Evolutionary conservation across 2,797 vertebrate species (phyloP).

Genomic region (Paedocypris micromegethes): DNA sequence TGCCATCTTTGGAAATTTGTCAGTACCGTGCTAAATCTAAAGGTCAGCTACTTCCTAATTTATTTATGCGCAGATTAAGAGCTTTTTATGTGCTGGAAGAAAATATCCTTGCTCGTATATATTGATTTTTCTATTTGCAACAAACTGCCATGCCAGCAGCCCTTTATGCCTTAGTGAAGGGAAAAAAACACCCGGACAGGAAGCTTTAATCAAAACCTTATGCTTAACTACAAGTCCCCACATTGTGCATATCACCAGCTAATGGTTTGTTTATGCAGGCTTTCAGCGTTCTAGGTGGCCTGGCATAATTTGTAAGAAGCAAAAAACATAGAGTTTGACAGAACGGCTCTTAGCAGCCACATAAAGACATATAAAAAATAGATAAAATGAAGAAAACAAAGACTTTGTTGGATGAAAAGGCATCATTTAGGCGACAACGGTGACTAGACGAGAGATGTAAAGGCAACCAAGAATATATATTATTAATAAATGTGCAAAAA

Average conservation of each 20-base stretch:
- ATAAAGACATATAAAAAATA: conserved; percentile 45
- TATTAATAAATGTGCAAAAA: not conserved
- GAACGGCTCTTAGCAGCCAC: conserved; percentile 47
- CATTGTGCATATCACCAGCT: conserved; percentile 31
- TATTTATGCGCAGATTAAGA: conserved; percentile 20
- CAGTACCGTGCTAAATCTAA: conserved; percentile 2
- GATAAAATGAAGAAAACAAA: conserved; percentile 40
- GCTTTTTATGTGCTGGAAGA: conserved; percentile 9
- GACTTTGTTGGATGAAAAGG: conserved; percentile 22
- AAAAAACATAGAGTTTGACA: conserved; percentile 46
- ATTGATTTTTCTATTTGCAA: not conserved
- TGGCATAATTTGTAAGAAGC: conserved; percentile 45
- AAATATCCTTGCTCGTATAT: conserved; percentile 6
- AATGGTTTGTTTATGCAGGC: conserved; percentile 52
- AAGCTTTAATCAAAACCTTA: conserved; percentile 40
- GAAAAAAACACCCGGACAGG: conserved; percentile 26
- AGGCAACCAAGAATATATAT: not conserved
- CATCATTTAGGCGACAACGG: conserved; percentile 24
- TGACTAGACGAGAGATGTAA: not conserved
- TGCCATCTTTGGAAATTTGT: not conserved
- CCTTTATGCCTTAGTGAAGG: not conserved
- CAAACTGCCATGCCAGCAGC: not conserved
- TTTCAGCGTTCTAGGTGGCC: conserved; percentile 46
- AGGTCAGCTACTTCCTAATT: not conserved
- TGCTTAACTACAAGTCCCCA: conserved; percentile 28